These are phyloP conservation scores for Cynopterus sphinx DNA, from an alignment of 2,797 vertebrate species.

Conservation along the genomic window DNA sequence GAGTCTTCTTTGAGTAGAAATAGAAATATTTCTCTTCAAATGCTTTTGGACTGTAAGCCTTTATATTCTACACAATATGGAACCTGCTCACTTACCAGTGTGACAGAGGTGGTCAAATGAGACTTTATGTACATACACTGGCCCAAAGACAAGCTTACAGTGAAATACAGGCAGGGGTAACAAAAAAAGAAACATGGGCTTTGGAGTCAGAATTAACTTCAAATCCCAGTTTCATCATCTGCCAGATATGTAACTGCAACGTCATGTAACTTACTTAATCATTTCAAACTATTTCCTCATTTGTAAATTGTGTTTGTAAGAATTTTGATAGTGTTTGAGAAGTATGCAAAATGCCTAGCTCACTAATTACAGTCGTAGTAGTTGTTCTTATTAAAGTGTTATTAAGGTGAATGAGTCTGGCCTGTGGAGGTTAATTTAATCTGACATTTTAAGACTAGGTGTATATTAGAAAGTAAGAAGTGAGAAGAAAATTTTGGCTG, in stretches of 20 bases:
- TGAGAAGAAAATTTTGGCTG: not conserved
- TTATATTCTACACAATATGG: not conserved
- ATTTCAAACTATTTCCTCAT: not conserved
- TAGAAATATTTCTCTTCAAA: not conserved
- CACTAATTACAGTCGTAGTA: not conserved
- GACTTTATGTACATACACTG: not conserved
- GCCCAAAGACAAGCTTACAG: not conserved
- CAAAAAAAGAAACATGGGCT: not conserved
- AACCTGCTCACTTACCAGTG: not conserved
- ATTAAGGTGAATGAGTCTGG: not conserved
- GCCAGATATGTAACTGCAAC: not conserved
- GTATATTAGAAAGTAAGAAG: not conserved
- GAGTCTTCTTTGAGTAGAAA: not conserved
- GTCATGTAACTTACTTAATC: not conserved
- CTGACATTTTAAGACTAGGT: not conserved
- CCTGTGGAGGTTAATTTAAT: not conserved
- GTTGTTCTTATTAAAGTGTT: not conserved
- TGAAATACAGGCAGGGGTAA: not conserved
- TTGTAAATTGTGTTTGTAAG: not conserved
- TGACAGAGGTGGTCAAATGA: not conserved
- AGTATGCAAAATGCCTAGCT: not conserved
- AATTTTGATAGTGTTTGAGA: not conserved
- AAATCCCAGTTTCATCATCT: not conserved
- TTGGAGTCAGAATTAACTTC: not conserved
- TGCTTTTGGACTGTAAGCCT: not conserved